Percentiles rank a stretch among this genome's conserved stretches.
Evolutionary conservation across 2,888 invertebrate species (phyloP).

Genomic region (Psylliodes chrysocephalus): DNA sequence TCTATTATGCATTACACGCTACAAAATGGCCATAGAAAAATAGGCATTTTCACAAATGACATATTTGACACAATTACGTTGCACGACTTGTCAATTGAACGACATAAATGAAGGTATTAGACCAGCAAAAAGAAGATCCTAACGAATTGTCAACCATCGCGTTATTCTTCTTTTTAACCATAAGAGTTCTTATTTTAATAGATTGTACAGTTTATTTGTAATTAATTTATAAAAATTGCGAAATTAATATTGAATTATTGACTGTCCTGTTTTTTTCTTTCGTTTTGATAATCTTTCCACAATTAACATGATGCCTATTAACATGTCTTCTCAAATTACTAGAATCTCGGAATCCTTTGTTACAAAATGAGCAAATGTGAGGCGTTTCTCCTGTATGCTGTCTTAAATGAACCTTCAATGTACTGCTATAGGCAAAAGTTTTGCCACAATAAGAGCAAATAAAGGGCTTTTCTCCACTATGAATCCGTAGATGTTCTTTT

Average conservation of each 20-base stretch:
- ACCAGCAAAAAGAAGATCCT: too few relatives aligned
- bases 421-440: conserved; percentile 62
- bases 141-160: too few relatives aligned
- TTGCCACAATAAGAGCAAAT: conserved; percentile 47
- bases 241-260: neutral
- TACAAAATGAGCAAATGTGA: conserved; percentile 62
- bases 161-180: too few relatives aligned
- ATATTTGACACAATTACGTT: too few relatives aligned
- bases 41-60: conserved; percentile 3
- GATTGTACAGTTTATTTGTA: too few relatives aligned
- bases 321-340: conserved; percentile 47
- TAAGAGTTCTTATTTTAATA: too few relatives aligned
- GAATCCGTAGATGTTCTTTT: conserved; percentile 55
- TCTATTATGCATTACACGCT: neutral
- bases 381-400: conserved; percentile 63
- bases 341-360: conserved; percentile 56
- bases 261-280: neutral
- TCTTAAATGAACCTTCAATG: conserved; percentile 62
- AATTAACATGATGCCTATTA: conserved; percentile 36
- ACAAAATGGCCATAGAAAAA: conserved; percentile 12
- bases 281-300: neutral
- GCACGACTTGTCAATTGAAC: too few relatives aligned
- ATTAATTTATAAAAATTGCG: too few relatives aligned
- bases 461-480: conserved; percentile 55
- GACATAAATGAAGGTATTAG: too few relatives aligned